Evolutionary conservation across 2,888 invertebrate genomes (phyloP), one percentile per base, ranked within the genome.

Genomic region (Leptopilina myrica): DNA sequence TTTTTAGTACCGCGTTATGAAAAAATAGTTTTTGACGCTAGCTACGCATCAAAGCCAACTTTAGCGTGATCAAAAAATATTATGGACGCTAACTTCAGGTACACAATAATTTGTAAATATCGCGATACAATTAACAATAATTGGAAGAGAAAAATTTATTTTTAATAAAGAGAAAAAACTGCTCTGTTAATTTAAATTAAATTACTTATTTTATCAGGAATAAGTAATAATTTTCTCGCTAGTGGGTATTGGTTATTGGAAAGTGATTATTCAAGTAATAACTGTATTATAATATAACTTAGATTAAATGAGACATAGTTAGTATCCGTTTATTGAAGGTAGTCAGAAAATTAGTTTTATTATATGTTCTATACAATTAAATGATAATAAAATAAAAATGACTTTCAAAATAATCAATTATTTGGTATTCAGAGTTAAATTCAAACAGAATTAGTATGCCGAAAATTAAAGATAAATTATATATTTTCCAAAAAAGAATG

Each of bases 251-350:
- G 33, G 40, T 65, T 65, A 69, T 69, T 69, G 69, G 53, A 69
- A 53, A 69, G 69, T 69, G 69, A 69, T 69, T 69, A 69, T 53
- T n/a, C 33, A 73, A 73, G 56, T 73, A 56, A 40, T 73, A 33
- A 14, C 73, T 33, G 73, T 26, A 73, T 33, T 56, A n/a, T n/a
- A 33, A 26, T 73, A 56, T 40, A 53, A 73, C 56, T 33, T 73
- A 33, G 20, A 73, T 73, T 73, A 73, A 73, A 73, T 56, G 33
- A 56, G 33, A n/a, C n/a, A 26, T 14, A n/a, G 53, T 33, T 33
- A 14, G n/a, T 1, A 73, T 56, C 33, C 6, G 33, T 73, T 53
- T 40, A 33, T 26, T 69, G 20, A n/a, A 15, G 20, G 8, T 73
- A n/a, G 26, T 14, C n/a, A 26, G n/a, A 33, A 33, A 73, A 33